Evolutionary conservation across 2,888 invertebrate species (phyloP).

Genomic region (Lasius fuliginosus): DNA sequence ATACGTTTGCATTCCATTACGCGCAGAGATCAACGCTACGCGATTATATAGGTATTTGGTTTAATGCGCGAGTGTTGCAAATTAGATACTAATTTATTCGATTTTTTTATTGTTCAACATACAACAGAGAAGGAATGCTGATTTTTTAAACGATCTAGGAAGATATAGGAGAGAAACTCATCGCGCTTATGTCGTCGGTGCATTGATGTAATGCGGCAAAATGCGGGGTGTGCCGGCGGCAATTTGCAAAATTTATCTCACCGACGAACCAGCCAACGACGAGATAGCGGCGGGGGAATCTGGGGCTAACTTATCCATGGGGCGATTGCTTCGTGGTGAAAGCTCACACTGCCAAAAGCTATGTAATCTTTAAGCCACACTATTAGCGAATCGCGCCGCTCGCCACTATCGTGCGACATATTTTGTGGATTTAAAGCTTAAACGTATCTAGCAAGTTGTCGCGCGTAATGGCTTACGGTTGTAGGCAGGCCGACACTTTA

Average conservation of each 20-base stretch:
- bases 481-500: neutral
- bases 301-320: slow-evolving; percentile 62
- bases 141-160: slow-evolving; percentile 8
- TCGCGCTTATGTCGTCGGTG: slow-evolving; percentile 7
- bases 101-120: neutral
- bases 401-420: slow-evolving; percentile 50
- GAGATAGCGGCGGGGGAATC: slow-evolving; percentile 65
- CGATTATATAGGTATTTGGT: slow-evolving; percentile 41
- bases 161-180: neutral
- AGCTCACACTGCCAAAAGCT: slow-evolving; percentile 71
- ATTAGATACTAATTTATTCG: slow-evolving; percentile 13
- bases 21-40: slow-evolving; percentile 26
- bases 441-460: slow-evolving; percentile 18
- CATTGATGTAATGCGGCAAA: slow-evolving; percentile 68
- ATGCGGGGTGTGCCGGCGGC: slow-evolving; percentile 65
- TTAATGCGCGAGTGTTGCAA: slow-evolving; percentile 15
- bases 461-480: slow-evolving; percentile 17
- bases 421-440: slow-evolving; percentile 55
- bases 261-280: slow-evolving; percentile 60
- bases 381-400: slow-evolving; percentile 61
- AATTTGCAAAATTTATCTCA: slow-evolving; percentile 75
- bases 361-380: slow-evolving; percentile 66
- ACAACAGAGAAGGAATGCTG: neutral
- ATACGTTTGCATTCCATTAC: slow-evolving; percentile 53
- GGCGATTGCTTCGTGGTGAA: slow-evolving; percentile 69